Conservation (phyloP, 2,797 vertebrate species). For the Halcyon badia region DNA sequence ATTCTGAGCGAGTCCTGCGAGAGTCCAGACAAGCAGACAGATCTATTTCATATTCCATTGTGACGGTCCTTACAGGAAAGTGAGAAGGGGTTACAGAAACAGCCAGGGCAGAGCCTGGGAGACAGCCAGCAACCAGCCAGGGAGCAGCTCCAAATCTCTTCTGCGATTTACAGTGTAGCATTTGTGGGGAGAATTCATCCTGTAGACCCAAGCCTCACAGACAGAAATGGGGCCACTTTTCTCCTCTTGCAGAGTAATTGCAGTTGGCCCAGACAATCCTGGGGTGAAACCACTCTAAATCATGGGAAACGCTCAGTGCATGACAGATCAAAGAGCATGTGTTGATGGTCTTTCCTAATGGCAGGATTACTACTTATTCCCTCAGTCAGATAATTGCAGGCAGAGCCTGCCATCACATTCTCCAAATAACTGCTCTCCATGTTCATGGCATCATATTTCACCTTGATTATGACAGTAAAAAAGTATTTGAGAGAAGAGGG, state of each 20-base stretch:
- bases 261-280: not conserved
- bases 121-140: not conserved
- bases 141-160: not conserved
- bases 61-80: not conserved
- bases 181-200: not conserved
- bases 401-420: not conserved
- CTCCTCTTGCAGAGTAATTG: not conserved
- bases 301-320: not conserved
- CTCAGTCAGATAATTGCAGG: not conserved
- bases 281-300: not conserved
- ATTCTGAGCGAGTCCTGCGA: not conserved
- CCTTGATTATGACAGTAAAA: not conserved
- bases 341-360: not conserved
- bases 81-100: not conserved
- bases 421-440: not conserved
- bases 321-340: conserved; percentile 1
- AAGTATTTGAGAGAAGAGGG: not conserved
- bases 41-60: not conserved
- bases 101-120: not conserved
- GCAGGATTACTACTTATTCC: not conserved
- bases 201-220: not conserved
- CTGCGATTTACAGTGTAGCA: fast-evolving
- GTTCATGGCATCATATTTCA: not conserved
- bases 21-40: not conserved
- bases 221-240: not conserved